These are phyloP conservation scores for Vanessa atalanta DNA, from an alignment of 1,140 invertebrate species.

Conservation along the genomic window DNA sequence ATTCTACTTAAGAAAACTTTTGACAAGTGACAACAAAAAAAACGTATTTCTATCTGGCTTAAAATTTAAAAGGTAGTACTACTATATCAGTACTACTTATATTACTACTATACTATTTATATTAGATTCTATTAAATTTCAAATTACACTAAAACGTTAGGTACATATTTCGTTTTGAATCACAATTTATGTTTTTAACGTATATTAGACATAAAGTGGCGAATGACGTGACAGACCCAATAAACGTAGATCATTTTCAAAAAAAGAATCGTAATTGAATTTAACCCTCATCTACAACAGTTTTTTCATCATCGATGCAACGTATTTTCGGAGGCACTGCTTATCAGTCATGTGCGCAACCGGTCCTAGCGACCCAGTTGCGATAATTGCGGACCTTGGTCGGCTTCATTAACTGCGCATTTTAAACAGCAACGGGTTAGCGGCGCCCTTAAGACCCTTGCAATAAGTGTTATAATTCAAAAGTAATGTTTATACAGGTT, in stretches of 20 bases:
- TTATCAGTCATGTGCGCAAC: slow-evolving; percentile 30
- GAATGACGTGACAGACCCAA: not conserved
- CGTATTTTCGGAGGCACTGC: slow-evolving; percentile 6
- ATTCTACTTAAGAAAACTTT: too few relatives aligned
- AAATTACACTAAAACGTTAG: too few relatives aligned
- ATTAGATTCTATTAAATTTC: too few relatives aligned
- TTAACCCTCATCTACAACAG: slow-evolving; percentile 2
- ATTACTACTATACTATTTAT: too few relatives aligned
- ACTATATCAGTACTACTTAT: too few relatives aligned
- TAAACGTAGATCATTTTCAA: not conserved
- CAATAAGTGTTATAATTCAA: slow-evolving; percentile 4
- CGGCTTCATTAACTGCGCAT: slow-evolving; percentile 43
- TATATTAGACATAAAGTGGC: too few relatives aligned
- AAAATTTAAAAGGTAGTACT: too few relatives aligned
- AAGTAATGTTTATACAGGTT: not conserved
- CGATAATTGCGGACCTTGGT: slow-evolving; percentile 45
- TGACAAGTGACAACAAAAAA: too few relatives aligned
- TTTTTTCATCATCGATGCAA: slow-evolving; percentile 2
- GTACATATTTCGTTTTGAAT: too few relatives aligned
- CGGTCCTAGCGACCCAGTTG: slow-evolving; percentile 48
- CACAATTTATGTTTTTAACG: too few relatives aligned
- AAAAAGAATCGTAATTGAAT: not conserved
- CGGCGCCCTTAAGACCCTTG: slow-evolving; percentile 2
- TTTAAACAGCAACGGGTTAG: slow-evolving; percentile 9
- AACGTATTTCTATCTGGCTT: too few relatives aligned